Conservation (phyloP, 2,888 invertebrate species). For the Herminia tarsipennalis region DNA sequence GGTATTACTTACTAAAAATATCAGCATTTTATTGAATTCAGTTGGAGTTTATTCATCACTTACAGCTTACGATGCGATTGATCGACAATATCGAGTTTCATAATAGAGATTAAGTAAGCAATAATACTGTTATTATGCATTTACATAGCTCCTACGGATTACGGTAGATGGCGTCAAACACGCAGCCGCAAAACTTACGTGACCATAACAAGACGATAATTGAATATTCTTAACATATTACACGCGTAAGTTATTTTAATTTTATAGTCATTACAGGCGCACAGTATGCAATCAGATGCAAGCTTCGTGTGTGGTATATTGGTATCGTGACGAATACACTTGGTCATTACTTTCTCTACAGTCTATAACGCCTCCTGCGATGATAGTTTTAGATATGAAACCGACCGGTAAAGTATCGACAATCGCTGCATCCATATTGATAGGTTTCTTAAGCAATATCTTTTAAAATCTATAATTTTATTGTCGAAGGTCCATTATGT, state of each 20-base stretch:
- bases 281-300: slow-evolving; percentile 53
- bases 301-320: slow-evolving; percentile 71
- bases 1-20: background rate
- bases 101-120: slow-evolving; percentile 24
- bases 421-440: slow-evolving; percentile 40
- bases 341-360: slow-evolving; percentile 70
- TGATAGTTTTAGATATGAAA: slow-evolving; percentile 64
- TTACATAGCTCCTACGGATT: too few species aligned
- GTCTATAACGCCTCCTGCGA: slow-evolving; percentile 69
- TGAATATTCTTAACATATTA: slow-evolving; percentile 35
- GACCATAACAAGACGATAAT: slow-evolving; percentile 35
- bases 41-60: slow-evolving; percentile 24
- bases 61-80: slow-evolving; percentile 19
- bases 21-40: too few species aligned
- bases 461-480: slow-evolving; percentile 49
- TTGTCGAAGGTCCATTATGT: slow-evolving; percentile 36
- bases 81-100: slow-evolving; percentile 20
- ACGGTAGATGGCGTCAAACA: too few species aligned
- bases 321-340: slow-evolving; percentile 67
- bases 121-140: background rate
- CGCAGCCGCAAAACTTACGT: too few species aligned
- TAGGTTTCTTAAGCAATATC: slow-evolving; percentile 47
- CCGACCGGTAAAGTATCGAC: slow-evolving; percentile 50
- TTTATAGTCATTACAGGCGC: slow-evolving; percentile 33
- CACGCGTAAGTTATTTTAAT: slow-evolving; percentile 35